Percentiles rank a stretch among this genome's conserved stretches.
phyloP scores from a whole-genome alignment of 2,113 vertebrate species.

The Channa argus region DNA sequence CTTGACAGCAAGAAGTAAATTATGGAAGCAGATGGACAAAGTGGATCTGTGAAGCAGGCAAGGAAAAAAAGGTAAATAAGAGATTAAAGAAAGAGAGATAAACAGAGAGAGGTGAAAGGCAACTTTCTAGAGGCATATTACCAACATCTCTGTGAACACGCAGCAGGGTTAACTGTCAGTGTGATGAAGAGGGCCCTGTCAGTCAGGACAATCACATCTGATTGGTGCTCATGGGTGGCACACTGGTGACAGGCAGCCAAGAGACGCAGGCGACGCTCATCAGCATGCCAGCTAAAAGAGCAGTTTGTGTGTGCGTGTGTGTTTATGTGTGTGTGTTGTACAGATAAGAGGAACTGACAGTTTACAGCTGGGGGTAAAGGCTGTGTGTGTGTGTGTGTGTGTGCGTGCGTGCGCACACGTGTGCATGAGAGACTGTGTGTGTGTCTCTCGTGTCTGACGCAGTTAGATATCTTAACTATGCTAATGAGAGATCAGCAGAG shows the following conservation, averaged over 20 bases:
- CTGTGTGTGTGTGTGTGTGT: conserved; percentile 57
- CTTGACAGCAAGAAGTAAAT: conserved; percentile 49
- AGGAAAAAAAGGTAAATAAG: conserved; percentile 60
- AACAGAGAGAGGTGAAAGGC: conserved; percentile 41
- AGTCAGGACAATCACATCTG: conserved; percentile 82
- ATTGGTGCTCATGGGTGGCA: conserved; percentile 85
- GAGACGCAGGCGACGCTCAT: conserved; percentile 82
- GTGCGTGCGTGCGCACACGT: conserved; percentile 23
- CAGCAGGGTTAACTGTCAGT: conserved; percentile 82
- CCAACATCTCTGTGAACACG: conserved; percentile 71
- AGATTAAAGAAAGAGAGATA: conserved; percentile 62
- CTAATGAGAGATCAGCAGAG: conserved; percentile 82
- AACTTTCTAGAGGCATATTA: conserved; percentile 75
- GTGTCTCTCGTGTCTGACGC: conserved; percentile 76
- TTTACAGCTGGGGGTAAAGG: conserved; percentile 83
- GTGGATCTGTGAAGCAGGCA: conserved; percentile 40
- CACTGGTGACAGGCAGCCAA: conserved; percentile 84
- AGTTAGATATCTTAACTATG: conserved; percentile 84
- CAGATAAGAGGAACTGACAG: conserved; percentile 83
- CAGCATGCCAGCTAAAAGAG: conserved; percentile 84
- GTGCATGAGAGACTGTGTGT: conserved; percentile 26
- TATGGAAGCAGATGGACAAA: conserved; percentile 61
- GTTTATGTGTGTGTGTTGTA: conserved; percentile 66
- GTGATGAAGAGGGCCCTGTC: conserved; percentile 79
- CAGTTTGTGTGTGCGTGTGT: conserved; percentile 70